Conservation (phyloP, 2,888 invertebrate species). For the Brassicogethes aeneus region DNA sequence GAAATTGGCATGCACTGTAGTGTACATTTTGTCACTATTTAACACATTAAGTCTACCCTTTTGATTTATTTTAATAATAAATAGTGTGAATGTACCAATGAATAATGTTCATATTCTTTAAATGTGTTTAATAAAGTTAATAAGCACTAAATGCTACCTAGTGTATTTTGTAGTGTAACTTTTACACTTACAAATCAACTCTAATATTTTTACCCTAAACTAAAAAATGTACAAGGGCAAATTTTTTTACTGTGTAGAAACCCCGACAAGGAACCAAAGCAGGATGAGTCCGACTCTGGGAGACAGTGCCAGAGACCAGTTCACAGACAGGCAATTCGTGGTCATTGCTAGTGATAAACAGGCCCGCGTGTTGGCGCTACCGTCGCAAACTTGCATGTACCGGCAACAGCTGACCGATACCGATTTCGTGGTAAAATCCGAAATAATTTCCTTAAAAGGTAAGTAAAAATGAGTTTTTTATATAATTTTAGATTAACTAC, state of each 20-base stretch:
- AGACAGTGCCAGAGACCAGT: slow-evolving; percentile 37
- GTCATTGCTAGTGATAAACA: slow-evolving; percentile 93
- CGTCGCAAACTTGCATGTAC: slow-evolving; percentile 91
- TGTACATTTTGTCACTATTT: too few species aligned
- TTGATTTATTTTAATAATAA: too few species aligned
- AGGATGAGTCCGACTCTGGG: slow-evolving; percentile 70
- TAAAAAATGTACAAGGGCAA: too few species aligned
- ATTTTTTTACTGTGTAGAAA: slow-evolving; percentile 42
- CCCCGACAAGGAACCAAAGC: slow-evolving; percentile 58
- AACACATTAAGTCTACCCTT: too few species aligned
- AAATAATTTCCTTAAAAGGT: slow-evolving; percentile 89
- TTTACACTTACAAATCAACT: too few species aligned
- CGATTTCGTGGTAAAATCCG: slow-evolving; percentile 90
- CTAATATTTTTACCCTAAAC: too few species aligned
- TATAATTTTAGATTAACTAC: not conserved
- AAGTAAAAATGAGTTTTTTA: slow-evolving; percentile 19
- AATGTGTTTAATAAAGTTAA: too few species aligned
- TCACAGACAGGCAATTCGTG: slow-evolving; percentile 82
- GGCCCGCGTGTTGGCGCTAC: slow-evolving; percentile 86
- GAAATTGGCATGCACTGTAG: too few species aligned
- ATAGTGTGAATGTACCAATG: too few species aligned
- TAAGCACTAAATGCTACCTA: too few species aligned
- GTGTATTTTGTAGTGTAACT: too few species aligned
- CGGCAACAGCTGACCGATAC: slow-evolving; percentile 87
- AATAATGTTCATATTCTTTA: too few species aligned